Conservation (phyloP, 2,888 invertebrate species). For the Podabrus alpinus region DNA sequence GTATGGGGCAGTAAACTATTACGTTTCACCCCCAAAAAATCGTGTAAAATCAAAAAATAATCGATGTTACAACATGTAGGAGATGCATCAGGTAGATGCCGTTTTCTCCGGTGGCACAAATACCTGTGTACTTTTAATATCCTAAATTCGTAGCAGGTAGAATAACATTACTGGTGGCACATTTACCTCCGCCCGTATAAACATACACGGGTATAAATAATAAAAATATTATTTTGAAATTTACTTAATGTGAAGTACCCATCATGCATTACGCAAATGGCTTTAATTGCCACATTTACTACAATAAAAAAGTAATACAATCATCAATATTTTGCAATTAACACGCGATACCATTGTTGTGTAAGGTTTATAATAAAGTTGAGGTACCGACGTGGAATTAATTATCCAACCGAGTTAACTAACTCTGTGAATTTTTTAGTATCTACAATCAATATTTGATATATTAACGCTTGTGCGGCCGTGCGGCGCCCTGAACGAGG, state of each 20-base stretch:
- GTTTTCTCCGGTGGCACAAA: too few species aligned
- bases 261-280: not conserved
- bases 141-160: too few species aligned
- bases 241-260: not conserved
- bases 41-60: too few species aligned
- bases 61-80: too few species aligned
- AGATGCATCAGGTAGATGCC: too few species aligned
- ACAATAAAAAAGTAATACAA: not conserved
- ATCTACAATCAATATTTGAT: not conserved
- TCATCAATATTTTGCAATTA: slow-evolving; percentile 12
- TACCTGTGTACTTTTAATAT: too few species aligned
- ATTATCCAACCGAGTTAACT: not conserved
- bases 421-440: not conserved
- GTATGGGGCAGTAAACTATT: too few species aligned
- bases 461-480: not conserved
- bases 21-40: too few species aligned
- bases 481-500: not conserved
- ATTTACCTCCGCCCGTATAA: too few species aligned
- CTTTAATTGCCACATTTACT: slow-evolving; percentile 4
- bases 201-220: too few species aligned
- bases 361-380: slow-evolving; percentile 6
- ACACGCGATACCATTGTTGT: slow-evolving; percentile 14
- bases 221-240: not conserved
- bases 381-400: not conserved
- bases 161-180: too few species aligned